Base-by-base conservation (phyloP, 2,113 vertebrate species). In the Clinocottus analis region DNA sequence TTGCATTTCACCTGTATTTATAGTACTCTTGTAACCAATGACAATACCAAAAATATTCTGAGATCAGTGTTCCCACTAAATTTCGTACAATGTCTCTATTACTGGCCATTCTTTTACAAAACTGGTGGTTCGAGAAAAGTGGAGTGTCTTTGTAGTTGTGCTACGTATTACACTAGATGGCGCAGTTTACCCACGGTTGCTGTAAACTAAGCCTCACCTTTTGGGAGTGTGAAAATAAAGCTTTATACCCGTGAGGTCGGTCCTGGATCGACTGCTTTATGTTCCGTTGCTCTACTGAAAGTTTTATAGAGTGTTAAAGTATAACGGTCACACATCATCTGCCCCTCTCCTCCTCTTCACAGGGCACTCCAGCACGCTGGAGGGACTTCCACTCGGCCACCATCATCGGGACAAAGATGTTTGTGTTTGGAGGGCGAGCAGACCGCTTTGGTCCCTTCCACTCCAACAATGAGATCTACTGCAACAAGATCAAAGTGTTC, bases 391-490 rank as follows among this genome's bases (percentile, higher is more conserved):
- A 99, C 86, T 99, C 98, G 0, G 98, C 98, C 65, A 99, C 98
- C 19, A 97, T 99, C 85, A 97, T 99, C 62, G 98, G 96, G 61
- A 96, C 87, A 56, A 96, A 96, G 89, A 99, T 99, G 97, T 99
- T 97, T 4, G 97, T 99, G 25, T 99, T 99, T 74, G 97, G 98
- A 19, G 98, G 98, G 31, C 94, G 98, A 31, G 98, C 98, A 0
- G 98, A 99, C 92, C 96, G 96, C 2, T 98, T 99, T 21, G 98
- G 98, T 27, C 98, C 97, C 0, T 99, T 98, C 89, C 98, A 99
- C 94, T 99, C 98, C 70, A 99, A 98, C 95, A 99, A 98, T 5
- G 98, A 99, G 94, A 98, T 99, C 93, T 99, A 99, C 92, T 99
- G 98, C 93, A 99, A 99, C 93, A 96, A 97, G 79, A 99, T 99